Evolutionary conservation across 2,888 invertebrate genomes (phyloP).

Genomic region (Emmelina monodactyla): DNA sequence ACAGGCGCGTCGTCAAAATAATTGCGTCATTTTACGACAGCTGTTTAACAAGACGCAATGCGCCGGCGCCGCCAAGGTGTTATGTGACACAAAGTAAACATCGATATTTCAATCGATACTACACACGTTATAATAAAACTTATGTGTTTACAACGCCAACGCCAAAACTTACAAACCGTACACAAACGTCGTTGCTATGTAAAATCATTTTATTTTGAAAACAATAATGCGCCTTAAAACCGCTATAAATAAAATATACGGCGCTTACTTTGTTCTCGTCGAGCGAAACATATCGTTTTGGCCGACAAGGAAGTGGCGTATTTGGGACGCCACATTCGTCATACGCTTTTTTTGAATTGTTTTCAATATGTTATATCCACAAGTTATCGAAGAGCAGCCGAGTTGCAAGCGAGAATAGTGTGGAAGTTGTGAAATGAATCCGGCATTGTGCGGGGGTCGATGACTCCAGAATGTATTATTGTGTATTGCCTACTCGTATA

Average conservation of each 20-base stretch:
- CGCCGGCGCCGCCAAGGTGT: background rate
- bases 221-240: background rate
- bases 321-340: background rate
- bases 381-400: too few species aligned
- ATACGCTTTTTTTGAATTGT: too few species aligned
- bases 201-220: background rate
- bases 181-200: background rate
- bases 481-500: too few species aligned
- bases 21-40: background rate
- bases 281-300: background rate
- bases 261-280: background rate
- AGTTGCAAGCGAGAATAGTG: too few species aligned
- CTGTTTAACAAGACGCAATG: background rate
- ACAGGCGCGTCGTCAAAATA: background rate
- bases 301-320: background rate
- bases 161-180: slow-evolving; percentile 4
- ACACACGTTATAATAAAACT: background rate
- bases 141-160: slow-evolving; percentile 3
- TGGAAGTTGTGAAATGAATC: too few species aligned
- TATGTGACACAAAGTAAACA: background rate
- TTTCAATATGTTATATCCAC: too few species aligned
- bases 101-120: background rate
- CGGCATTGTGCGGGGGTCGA: too few species aligned
- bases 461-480: too few species aligned
- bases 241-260: background rate